These are phyloP conservation scores for Euplexia lucipara DNA, from an alignment of 2,888 invertebrate genomes.

Conservation along the genomic window DNA sequence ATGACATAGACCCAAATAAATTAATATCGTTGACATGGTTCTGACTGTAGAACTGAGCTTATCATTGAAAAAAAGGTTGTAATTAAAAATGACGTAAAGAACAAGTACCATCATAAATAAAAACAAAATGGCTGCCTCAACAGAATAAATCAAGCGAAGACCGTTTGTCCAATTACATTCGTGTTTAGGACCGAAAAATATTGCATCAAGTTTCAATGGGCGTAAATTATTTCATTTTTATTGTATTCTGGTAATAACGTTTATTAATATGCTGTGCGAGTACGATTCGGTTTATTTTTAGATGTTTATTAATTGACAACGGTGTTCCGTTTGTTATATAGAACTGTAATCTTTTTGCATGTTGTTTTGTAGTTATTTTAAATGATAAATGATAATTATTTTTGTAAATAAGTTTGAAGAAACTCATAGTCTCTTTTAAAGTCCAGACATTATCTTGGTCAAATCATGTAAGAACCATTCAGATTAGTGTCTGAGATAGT, in stretches of 20 bases:
- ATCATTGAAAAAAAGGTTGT: neutral
- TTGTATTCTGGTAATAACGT: conserved; percentile 43
- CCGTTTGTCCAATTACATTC: conserved; percentile 53
- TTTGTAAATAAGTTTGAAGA: too few relatives aligned
- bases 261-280: conserved; percentile 29
- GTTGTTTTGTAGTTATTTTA: too few relatives aligned
- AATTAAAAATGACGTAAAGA: conserved; percentile 7
- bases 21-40: neutral
- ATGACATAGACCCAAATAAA: neutral
- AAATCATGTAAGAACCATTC: too few relatives aligned
- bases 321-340: neutral
- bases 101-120: conserved; percentile 35
- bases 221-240: conserved; percentile 57
- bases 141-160: conserved; percentile 55
- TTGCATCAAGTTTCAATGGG: conserved; percentile 51
- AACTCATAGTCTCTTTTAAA: too few relatives aligned
- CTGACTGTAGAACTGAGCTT: neutral
- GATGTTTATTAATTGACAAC: conserved; percentile 37
- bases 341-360: neutral
- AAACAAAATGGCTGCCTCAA: conserved; percentile 35
- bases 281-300: conserved; percentile 39
- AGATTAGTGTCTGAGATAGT: too few relatives aligned
- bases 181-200: conserved; percentile 58
- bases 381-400: too few relatives aligned
- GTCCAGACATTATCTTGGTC: too few relatives aligned